A percentile compares a stretch with the other conserved stretches of the same genome.
Evolutionary conservation across 2,113 vertebrate genomes (phyloP).

Genomic region (Chinchilla lanigera): DNA sequence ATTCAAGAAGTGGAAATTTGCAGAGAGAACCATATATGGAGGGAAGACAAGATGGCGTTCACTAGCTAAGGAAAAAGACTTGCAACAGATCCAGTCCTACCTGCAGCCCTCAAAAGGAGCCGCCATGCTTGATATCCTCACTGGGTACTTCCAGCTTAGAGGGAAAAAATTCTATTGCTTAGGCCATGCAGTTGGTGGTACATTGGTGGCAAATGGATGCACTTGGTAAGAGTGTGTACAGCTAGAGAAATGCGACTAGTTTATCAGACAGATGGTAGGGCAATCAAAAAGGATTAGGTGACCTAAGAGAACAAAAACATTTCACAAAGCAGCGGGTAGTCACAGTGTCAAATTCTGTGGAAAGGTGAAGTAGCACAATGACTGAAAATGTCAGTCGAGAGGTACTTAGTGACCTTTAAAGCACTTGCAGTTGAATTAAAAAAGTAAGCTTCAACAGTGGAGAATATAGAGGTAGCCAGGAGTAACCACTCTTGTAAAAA

Average conservation of each 20-base stretch:
- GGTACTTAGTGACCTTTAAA: conserved; percentile 10
- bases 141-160: neutral
- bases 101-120: neutral
- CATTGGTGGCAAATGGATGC: neutral
- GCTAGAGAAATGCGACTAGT: neutral
- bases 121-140: neutral
- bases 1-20: neutral
- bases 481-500: neutral
- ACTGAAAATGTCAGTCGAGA: conserved; percentile 48
- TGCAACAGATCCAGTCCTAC: neutral
- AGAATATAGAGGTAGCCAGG: neutral
- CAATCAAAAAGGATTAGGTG: conserved; percentile 2
- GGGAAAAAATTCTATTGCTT: neutral
- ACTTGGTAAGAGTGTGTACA: neutral
- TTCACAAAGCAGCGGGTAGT: conserved; percentile 12
- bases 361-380: conserved; percentile 68
- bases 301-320: conserved; percentile 40
- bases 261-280: neutral
- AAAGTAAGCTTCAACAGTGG: neutral
- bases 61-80: neutral
- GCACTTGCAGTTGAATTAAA: neutral
- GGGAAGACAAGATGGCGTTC: neutral
- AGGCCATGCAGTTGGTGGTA: neutral
- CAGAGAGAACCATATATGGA: neutral
- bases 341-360: conserved; percentile 51